Evolutionary conservation across 2,888 invertebrate genomes (phyloP).

Genomic region (Drosophila mimetica): DNA sequence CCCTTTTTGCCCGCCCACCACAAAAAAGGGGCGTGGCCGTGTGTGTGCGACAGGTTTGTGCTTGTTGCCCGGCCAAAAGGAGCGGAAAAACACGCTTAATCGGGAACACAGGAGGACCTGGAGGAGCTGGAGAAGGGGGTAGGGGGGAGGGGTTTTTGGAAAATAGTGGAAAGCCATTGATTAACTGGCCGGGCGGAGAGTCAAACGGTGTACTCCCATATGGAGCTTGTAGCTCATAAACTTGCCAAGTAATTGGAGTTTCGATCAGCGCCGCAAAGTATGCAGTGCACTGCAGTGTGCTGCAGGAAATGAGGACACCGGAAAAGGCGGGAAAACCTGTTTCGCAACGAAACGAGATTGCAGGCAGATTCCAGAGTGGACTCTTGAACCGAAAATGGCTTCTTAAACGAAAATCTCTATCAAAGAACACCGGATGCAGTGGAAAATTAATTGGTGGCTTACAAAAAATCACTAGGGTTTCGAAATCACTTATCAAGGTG

Average conservation of each 20-base stretch:
- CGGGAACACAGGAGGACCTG: slow-evolving; percentile 2
- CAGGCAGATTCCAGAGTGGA: not conserved
- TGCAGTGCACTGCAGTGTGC: not conserved
- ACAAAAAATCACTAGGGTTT: too few relatives aligned
- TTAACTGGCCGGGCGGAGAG: slow-evolving; percentile 18
- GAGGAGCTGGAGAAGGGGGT: not conserved
- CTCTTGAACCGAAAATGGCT: not conserved
- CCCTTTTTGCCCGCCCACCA: not conserved
- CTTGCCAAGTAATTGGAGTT: slow-evolving; percentile 35
- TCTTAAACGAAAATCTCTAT: not conserved
- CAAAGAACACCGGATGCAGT: not conserved
- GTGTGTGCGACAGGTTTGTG: slow-evolving; percentile 14
- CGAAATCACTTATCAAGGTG: too few relatives aligned
- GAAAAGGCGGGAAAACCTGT: not conserved
- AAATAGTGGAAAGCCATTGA: slow-evolving; percentile 41
- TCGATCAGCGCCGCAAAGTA: slow-evolving; percentile 12
- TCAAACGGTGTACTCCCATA: not conserved
- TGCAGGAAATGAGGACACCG: not conserved
- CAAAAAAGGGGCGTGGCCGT: slow-evolving; percentile 46
- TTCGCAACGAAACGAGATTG: not conserved
- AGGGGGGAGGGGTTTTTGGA: not conserved
- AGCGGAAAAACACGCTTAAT: slow-evolving; percentile 34
- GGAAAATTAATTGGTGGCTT: too few relatives aligned
- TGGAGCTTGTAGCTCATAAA: slow-evolving; percentile 12
- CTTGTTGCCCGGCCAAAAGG: slow-evolving; percentile 28